phyloP scores from a whole-genome alignment of 2,888 invertebrate genomes.

The Eumerus sabulonum region DNA sequence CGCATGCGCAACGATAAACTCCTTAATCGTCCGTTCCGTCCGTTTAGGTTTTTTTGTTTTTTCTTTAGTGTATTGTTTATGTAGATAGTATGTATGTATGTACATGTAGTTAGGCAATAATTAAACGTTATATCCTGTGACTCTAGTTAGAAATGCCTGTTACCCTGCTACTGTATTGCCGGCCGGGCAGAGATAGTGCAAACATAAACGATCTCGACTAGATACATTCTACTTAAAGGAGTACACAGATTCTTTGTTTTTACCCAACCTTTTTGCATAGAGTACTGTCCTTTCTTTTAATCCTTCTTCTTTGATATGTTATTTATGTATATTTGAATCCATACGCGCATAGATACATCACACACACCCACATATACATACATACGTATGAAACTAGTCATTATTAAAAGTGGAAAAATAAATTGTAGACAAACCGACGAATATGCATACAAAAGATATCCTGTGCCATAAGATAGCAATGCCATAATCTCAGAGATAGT shows the following conservation, averaged over 20 bases:
- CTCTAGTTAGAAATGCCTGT: slow-evolving; percentile 50
- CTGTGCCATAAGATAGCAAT: slow-evolving; percentile 66
- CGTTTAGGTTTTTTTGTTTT: slow-evolving; percentile 21
- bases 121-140: slow-evolving; percentile 44
- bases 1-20: slow-evolving; percentile 90
- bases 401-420: slow-evolving; percentile 48
- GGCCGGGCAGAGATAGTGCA: slow-evolving; percentile 10
- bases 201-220: slow-evolving; percentile 70
- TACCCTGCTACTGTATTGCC: slow-evolving; percentile 20
- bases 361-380: slow-evolving; percentile 44
- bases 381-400: slow-evolving; percentile 67
- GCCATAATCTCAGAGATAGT: slow-evolving; percentile 65
- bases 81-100: slow-evolving; percentile 3
- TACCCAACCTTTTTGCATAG: background rate
- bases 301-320: slow-evolving; percentile 42
- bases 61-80: background rate
- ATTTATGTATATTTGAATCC: slow-evolving; percentile 33
- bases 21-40: slow-evolving; percentile 4
- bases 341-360: slow-evolving; percentile 4
- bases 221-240: slow-evolving; percentile 27
- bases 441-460: slow-evolving; percentile 18
- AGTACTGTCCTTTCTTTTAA: slow-evolving; percentile 18
- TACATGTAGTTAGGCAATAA: slow-evolving; percentile 41
- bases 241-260: too few species aligned
- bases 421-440: slow-evolving; percentile 13